These are phyloP conservation scores for Danionella cerebrum DNA, from an alignment of 2,113 vertebrate species.

Conservation along the genomic window DNA sequence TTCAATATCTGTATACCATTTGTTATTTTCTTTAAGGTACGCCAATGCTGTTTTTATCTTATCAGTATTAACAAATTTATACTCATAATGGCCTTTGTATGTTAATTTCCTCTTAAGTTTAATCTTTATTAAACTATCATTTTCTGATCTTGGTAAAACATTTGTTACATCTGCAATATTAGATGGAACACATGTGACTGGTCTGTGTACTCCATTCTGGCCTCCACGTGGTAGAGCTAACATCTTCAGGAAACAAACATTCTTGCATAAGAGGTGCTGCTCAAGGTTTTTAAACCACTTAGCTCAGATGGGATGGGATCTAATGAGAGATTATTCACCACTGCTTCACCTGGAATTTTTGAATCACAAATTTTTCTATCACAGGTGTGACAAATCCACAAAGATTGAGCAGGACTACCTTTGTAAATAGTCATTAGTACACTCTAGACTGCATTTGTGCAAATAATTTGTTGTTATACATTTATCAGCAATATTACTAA, in stretches of 20 bases:
- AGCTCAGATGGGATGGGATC: not conserved
- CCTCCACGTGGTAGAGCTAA: not conserved
- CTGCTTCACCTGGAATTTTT: not conserved
- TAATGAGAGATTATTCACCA: constrained; percentile 12
- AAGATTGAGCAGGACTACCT: not conserved
- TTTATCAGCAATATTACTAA: not conserved
- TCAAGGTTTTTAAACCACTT: constrained; percentile 12
- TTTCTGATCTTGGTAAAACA: constrained; percentile 3
- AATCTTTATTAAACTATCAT: not conserved
- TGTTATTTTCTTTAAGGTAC: not conserved
- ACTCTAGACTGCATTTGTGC: not conserved
- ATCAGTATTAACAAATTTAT: not conserved
- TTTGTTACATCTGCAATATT: not conserved
- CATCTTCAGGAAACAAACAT: constrained; percentile 25
- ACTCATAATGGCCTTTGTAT: constrained; percentile 23
- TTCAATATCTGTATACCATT: not conserved
- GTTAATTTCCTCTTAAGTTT: constrained; percentile 17
- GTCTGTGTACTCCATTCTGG: constrained; percentile 2
- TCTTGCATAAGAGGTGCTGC: constrained; percentile 16
- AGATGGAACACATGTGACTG: not conserved
- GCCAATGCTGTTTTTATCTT: not conserved
- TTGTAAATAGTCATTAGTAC: no score
- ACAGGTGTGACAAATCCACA: constrained; percentile 24
- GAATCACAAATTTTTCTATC: not conserved
- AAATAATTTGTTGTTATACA: constrained; percentile 10